Conservation (phyloP, 2,888 invertebrate species). For the Torymus auratus region DNA sequence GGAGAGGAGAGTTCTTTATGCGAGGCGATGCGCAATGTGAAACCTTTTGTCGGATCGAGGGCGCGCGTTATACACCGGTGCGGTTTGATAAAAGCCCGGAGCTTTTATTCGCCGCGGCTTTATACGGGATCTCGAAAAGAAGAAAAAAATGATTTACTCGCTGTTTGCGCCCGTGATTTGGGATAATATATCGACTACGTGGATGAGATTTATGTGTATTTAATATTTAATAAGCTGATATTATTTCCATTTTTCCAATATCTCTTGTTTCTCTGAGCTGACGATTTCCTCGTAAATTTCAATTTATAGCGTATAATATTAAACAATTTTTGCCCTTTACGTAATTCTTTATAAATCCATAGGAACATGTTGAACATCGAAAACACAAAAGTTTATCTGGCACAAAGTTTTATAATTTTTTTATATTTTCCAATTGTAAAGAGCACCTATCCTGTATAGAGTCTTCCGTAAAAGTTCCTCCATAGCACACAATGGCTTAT, state of each 20-base stretch:
- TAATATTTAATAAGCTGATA: not conserved
- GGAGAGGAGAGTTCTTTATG: conserved; percentile 57
- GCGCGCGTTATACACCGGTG: not conserved
- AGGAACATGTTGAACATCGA: no score
- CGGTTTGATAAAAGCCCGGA: not conserved
- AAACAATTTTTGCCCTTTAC: no score
- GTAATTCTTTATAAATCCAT: no score
- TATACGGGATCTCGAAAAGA: conserved; percentile 14
- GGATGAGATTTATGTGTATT: not conserved
- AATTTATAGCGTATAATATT: no score
- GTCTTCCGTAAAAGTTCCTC: conserved; percentile 30
- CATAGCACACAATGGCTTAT: conserved; percentile 54
- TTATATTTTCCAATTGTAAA: not conserved
- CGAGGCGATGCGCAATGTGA: conserved; percentile 32
- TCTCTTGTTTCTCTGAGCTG: no score
- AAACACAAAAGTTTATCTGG: no score
- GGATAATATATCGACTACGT: no score
- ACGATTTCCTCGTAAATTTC: no score
- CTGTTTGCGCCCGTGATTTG: no score
- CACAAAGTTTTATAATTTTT: no score
- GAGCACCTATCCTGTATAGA: conserved; percentile 22
- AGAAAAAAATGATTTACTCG: not conserved
- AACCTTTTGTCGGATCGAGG: conserved; percentile 47
- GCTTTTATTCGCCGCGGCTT: conserved; percentile 1
- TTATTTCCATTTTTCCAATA: no score